phyloP scores from a whole-genome alignment of 2,888 invertebrate genomes.

The Acleris holmiana region DNA sequence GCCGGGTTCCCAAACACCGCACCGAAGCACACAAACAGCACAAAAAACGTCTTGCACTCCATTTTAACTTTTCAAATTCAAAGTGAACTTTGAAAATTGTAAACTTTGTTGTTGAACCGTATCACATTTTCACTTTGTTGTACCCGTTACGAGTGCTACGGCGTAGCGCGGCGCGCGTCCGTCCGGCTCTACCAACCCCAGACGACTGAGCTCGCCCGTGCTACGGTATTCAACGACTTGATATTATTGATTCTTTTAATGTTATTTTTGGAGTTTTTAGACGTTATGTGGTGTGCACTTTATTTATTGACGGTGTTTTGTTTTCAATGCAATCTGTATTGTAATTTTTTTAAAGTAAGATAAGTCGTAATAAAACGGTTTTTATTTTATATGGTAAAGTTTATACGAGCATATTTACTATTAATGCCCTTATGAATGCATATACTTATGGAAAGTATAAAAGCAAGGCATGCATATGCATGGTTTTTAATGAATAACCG shows the following conservation, averaged over 20 bases:
- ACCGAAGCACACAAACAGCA: conserved; percentile 53
- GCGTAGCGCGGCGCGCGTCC: conserved; percentile 52
- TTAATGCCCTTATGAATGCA: too few relatives aligned
- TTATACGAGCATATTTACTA: too few relatives aligned
- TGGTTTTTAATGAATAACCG: too few relatives aligned
- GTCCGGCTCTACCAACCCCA: conserved; percentile 65
- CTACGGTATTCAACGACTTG: conserved; percentile 58
- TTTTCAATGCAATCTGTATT: not conserved
- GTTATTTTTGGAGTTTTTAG: conserved; percentile 81
- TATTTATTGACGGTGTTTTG: not conserved
- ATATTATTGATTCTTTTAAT: conserved; percentile 82
- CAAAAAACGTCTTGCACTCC: conserved; percentile 61
- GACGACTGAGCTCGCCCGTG: conserved; percentile 68
- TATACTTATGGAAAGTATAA: too few relatives aligned
- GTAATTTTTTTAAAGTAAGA: too few relatives aligned
- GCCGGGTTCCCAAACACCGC: conserved; percentile 70
- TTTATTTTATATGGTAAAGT: too few relatives aligned
- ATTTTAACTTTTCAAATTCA: conserved; percentile 48
- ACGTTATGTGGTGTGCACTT: conserved; percentile 47
- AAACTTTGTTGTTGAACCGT: conserved; percentile 1
- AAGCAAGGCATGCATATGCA: too few relatives aligned
- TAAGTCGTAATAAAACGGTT: too few relatives aligned
- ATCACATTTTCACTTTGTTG: conserved; percentile 45
- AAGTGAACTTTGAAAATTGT: not conserved
- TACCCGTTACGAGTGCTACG: conserved; percentile 46